Evolutionary conservation across 2,888 invertebrate genomes (phyloP).

Genomic region (Harpalus rubripes): DNA sequence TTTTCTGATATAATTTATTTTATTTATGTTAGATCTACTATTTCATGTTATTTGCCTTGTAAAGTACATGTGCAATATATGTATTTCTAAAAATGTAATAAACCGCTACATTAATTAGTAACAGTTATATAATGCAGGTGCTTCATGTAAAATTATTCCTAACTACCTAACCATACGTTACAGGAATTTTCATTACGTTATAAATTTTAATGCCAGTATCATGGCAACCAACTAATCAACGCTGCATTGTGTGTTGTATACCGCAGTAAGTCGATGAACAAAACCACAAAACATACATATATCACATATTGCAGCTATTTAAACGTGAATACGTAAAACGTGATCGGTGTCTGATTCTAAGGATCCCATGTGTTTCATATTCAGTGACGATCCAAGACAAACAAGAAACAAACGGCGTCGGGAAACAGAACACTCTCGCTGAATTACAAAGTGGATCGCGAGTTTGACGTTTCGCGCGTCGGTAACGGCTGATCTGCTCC

Average conservation of each 20-base stretch:
- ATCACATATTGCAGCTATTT: background rate
- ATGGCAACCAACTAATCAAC: constrained; percentile 48
- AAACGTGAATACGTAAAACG: background rate
- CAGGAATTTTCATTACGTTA: constrained; percentile 10
- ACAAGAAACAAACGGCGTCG: constrained; percentile 39
- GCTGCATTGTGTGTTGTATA: constrained; percentile 8
- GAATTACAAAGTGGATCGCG: constrained; percentile 46
- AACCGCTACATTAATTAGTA: too few relatives aligned
- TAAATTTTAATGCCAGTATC: constrained; percentile 18
- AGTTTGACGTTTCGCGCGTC: constrained; percentile 39
- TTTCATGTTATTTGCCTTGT: too few relatives aligned
- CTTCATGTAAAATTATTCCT: constrained; percentile 10
- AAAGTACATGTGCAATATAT: too few relatives aligned
- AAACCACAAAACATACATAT: background rate
- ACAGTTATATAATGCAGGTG: background rate
- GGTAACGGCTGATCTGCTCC: constrained; percentile 21
- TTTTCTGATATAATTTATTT: too few relatives aligned
- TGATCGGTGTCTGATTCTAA: constrained; percentile 5
- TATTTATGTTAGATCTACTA: too few relatives aligned
- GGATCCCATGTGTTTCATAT: constrained; percentile 47
- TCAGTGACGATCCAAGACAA: constrained; percentile 46
- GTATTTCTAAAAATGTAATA: too few relatives aligned
- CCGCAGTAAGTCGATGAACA: background rate
- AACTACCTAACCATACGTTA: background rate
- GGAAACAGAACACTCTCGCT: constrained; percentile 41